Base-by-base conservation (phyloP, 2,113 vertebrate genomes). In the Rhodinocichla rosea region DNA sequence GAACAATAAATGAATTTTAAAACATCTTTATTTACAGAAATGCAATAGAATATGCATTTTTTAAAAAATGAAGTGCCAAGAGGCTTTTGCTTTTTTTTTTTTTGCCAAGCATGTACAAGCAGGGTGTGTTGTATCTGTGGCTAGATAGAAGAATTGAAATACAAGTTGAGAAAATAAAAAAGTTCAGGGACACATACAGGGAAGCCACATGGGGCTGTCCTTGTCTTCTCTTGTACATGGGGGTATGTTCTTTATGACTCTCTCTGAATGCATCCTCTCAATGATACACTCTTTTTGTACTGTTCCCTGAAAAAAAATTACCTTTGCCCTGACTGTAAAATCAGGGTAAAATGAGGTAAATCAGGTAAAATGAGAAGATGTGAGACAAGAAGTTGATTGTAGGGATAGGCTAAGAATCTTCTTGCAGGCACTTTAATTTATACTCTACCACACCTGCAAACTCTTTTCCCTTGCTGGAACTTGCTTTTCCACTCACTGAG, bases 1-100 rank as follows among this genome's bases (percentile, higher is more conserved):
- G 62, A 97, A 96, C 56, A 97, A 88, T 86, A 94, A 94, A 80
- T 87, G 28, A 94, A 70, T 95, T 95, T 77, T 37, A 50, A 91
- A 87, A 68, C 92, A 74, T 17, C 17, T 88, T 91, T 96, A 81
- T 95, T 97, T 97, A 83, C 35, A 85, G 73, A 93, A 32, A 24
- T 87, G 10, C 7, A 18, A 60, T 55, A 50, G 52, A 87, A 90
- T 49, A 22, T 21, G 23, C 26, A 59, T 71, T 4, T n/a, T n/a
- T n/a, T n/a, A 86, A 83, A 62, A 14, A 57, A 55, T 40, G 4
- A 77, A 45, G 13, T 23, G 6, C 13, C 4, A 40, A 32, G 24
- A 39, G 5, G 11, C 1, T 47, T 47, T 37, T 52, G 7, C 3
- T 23, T 10, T 16, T 21, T 18, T 7, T 57, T 12, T 26, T 53